phyloP scores from a whole-genome alignment of 2,113 vertebrate species.

The Equus quagga region DNA sequence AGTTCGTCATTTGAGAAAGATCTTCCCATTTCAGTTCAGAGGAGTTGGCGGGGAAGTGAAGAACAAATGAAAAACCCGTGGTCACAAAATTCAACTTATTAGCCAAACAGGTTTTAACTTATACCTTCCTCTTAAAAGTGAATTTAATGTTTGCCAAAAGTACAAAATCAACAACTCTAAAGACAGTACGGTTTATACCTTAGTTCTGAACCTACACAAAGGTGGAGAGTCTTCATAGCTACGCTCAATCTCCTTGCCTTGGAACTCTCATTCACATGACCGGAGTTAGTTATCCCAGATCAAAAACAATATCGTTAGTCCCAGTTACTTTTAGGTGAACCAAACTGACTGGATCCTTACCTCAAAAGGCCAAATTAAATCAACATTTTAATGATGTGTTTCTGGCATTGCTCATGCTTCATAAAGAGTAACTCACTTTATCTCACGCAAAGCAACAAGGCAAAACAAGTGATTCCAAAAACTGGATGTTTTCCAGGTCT shows the following conservation, averaged over 20 bases:
- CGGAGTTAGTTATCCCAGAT: constrained; percentile 31
- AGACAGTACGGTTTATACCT: background rate
- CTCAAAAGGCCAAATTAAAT: constrained; percentile 58
- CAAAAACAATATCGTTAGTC: background rate
- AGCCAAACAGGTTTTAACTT: constrained; percentile 48
- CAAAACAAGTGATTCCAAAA: constrained; percentile 39
- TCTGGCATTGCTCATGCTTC: constrained; percentile 65
- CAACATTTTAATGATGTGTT: constrained; percentile 59
- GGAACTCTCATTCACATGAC: background rate
- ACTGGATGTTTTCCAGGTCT: constrained; percentile 34
- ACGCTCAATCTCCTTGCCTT: background rate
- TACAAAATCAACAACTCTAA: background rate
- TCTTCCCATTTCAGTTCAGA: constrained; percentile 18
- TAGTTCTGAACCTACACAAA: background rate
- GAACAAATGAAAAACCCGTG: constrained; percentile 36
- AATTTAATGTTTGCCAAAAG: constrained; percentile 17
- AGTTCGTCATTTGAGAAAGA: background rate
- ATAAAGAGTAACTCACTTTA: constrained; percentile 67
- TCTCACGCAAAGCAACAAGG: constrained; percentile 61
- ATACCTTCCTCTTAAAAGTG: constrained; percentile 43
- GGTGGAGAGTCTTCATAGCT: background rate
- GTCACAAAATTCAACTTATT: background rate
- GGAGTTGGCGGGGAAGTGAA: background rate
- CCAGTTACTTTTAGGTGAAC: constrained; percentile 12
- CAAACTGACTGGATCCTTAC: constrained; percentile 51